Percentiles rank a stretch among this genome's conserved stretches.
Conservation (phyloP, 2,888 invertebrate species). For the Trichacis sp. region DNA sequence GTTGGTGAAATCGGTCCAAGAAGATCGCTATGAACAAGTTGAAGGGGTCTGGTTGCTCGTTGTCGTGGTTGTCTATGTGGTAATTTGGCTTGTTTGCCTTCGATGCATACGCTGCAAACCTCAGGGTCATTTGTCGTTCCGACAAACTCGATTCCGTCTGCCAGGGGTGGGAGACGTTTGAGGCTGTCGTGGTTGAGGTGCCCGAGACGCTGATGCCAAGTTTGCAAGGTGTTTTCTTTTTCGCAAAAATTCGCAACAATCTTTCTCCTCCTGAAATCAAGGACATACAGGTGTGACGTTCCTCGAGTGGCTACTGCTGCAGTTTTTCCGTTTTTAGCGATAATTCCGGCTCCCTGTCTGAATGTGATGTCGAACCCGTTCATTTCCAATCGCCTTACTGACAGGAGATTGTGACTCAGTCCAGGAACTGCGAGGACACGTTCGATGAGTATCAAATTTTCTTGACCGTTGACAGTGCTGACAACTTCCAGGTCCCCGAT, state of each 20-base stretch:
- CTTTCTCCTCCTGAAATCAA: constrained; percentile 6
- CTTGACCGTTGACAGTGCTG: constrained; percentile 4
- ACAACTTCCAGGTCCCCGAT: constrained; percentile 5
- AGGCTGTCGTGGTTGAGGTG: constrained; percentile 28
- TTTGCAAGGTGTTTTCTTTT: not conserved
- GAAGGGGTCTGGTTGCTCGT: constrained; percentile 38
- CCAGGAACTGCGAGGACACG: constrained; percentile 32
- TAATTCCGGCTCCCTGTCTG: constrained; percentile 39
- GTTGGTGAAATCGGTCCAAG: constrained; percentile 46
- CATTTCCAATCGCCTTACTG: constrained; percentile 43
- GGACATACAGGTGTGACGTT: constrained; percentile 13
- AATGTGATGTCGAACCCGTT: constrained; percentile 42
- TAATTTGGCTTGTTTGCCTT: constrained; percentile 41
- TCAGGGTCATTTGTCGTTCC: not conserved
- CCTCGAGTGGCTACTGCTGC: constrained; percentile 3
- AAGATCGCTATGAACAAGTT: constrained; percentile 50
- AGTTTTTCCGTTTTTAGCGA: constrained; percentile 28
- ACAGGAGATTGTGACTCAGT: constrained; percentile 40
- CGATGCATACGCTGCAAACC: constrained; percentile 29
- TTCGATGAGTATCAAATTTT: not conserved
- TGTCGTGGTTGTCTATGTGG: constrained; percentile 28
- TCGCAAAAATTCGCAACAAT: not conserved
- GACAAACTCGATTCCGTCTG: constrained; percentile 16
- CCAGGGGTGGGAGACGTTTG: constrained; percentile 9
- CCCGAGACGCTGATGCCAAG: constrained; percentile 39